These are phyloP conservation scores for Emmelina monodactyla DNA, from an alignment of 2,888 invertebrate species.

Conservation along the genomic window DNA sequence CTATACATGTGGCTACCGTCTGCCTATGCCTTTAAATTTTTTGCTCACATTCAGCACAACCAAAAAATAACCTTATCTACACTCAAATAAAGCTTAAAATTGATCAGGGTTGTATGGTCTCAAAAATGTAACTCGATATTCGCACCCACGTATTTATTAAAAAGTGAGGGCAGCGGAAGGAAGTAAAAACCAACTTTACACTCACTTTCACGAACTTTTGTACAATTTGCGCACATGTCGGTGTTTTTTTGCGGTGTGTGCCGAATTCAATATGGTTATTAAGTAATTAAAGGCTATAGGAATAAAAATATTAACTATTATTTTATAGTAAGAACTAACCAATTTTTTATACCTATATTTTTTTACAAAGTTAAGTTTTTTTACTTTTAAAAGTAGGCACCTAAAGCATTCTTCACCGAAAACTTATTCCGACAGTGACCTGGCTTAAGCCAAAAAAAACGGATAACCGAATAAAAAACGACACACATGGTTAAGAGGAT, in stretches of 20 bases:
- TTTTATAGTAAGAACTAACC: neutral
- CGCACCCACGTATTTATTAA: conserved; percentile 52
- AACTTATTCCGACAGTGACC: too few relatives aligned
- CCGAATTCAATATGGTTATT: neutral
- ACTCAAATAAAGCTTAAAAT: conserved; percentile 15
- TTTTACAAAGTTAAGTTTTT: too few relatives aligned
- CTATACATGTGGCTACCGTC: conserved; percentile 58
- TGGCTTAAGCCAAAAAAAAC: neutral
- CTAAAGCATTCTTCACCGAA: too few relatives aligned
- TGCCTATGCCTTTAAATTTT: conserved; percentile 31
- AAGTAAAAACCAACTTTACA: conserved; percentile 56
- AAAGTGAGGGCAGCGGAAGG: conserved; percentile 61
- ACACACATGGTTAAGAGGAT: conserved; percentile 40
- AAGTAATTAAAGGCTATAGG: too few relatives aligned
- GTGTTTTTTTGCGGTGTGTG: conserved; percentile 21
- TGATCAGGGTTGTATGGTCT: conserved; percentile 10
- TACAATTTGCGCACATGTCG: conserved; percentile 44
- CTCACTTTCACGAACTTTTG: conserved; percentile 55
- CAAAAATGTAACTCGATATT: conserved; percentile 54
- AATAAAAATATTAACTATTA: neutral
- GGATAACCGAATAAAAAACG: conserved; percentile 3
- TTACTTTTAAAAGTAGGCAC: too few relatives aligned
- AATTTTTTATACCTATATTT: neutral
- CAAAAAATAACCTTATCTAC: conserved; percentile 20
- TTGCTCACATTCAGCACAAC: conserved; percentile 15